Conservation (phyloP, 2,888 invertebrate genomes). For the Leptopilina syphax region DNA sequence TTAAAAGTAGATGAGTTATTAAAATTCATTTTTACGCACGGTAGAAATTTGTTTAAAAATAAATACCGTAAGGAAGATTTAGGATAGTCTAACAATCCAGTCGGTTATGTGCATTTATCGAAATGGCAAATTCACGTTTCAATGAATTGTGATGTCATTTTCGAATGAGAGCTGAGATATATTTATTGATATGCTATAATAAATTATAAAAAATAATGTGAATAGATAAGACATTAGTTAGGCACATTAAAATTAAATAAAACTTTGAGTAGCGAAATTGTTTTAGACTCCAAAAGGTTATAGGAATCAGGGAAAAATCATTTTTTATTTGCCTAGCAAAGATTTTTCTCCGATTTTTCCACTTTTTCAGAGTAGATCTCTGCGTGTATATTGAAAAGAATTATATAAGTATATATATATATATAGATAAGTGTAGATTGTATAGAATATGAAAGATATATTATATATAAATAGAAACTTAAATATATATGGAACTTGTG, state of each 20-base stretch:
- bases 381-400: constrained; percentile 71
- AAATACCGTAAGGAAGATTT: constrained; percentile 18
- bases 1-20: background rate
- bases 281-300: constrained; percentile 8
- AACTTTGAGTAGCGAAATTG: constrained; percentile 39
- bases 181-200: constrained; percentile 65
- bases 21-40: too few relatives aligned
- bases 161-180: constrained; percentile 71
- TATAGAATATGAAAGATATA: constrained; percentile 56
- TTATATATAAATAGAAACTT: constrained; percentile 57
- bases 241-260: constrained; percentile 44
- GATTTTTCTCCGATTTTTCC: background rate
- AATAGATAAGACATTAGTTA: constrained; percentile 47
- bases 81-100: constrained; percentile 17
- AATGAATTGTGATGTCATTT: constrained; percentile 54
- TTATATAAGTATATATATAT: constrained; percentile 43
- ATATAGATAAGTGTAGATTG: constrained; percentile 51
- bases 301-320: constrained; percentile 23
- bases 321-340: constrained; percentile 56
- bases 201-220: constrained; percentile 47
- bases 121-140: constrained; percentile 63
- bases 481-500: constrained; percentile 59
- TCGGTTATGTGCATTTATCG: constrained; percentile 65
- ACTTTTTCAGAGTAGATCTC: constrained; percentile 59
- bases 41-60: background rate